These are phyloP conservation scores for Cricetomys ansorgei DNA, from an alignment of 2,113 vertebrate genomes.

Conservation along the genomic window DNA sequence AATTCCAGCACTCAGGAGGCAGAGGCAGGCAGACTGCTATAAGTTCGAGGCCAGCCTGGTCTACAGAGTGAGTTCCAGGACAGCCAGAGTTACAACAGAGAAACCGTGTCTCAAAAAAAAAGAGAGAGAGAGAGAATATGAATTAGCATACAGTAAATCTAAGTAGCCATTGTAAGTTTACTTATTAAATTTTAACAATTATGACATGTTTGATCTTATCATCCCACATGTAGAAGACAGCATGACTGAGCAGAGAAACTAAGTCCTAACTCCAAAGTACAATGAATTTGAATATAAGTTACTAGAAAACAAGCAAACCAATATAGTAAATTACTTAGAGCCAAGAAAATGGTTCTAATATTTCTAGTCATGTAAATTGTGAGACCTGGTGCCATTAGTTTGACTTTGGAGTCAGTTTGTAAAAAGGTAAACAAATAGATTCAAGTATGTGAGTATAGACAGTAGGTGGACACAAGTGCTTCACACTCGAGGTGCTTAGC, in stretches of 20 bases:
- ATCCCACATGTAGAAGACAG: not conserved
- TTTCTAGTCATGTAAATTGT: slow-evolving; percentile 1
- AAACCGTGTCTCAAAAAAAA: no score
- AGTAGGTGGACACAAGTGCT: not conserved
- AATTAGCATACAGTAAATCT: not conserved
- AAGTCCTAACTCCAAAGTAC: slow-evolving; percentile 43
- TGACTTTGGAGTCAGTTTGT: slow-evolving; percentile 21
- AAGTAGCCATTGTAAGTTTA: slow-evolving; percentile 15
- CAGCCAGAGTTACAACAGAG: no score
- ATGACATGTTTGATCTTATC: not conserved
- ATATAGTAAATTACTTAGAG: slow-evolving; percentile 49
- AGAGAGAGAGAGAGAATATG: not conserved
- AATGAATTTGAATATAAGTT: slow-evolving; percentile 25
- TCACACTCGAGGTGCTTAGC: not conserved
- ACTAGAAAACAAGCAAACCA: slow-evolving; percentile 12
- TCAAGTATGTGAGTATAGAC: not conserved
- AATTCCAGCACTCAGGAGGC: no score
- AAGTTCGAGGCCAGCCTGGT: no score
- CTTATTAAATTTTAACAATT: slow-evolving; percentile 42
- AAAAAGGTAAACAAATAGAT: not conserved
- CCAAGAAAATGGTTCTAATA: slow-evolving; percentile 1
- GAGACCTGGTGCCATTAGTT: not conserved
- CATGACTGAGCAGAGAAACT: slow-evolving; percentile 37
- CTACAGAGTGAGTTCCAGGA: no score
- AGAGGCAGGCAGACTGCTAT: no score